Evolutionary conservation across 37 sponge, comb jelly and placozoan genomes (phyloP), one percentile per base, ranked within the genome.

Genomic region (Hormiphora californensis): DNA sequence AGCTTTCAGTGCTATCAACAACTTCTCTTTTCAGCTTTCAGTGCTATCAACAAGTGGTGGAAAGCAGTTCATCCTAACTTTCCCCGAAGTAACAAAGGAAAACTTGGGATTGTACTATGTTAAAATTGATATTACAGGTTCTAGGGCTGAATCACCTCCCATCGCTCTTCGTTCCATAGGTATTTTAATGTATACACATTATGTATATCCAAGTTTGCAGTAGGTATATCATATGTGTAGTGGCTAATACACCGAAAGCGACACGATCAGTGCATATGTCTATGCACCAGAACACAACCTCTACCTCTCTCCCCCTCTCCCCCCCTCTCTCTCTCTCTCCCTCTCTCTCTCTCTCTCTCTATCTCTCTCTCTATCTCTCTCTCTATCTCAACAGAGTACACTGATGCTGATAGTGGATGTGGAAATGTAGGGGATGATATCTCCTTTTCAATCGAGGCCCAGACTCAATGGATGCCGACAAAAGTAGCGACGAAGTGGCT

Each of bases 161-260:
- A 57, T 57, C n/a, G 61, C 61, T 57, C 61, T 57, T 57, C 61
- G 61, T 4, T 28, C 27, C 61, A 12, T 57, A 28, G 61, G 61
- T 57, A 17, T 9, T 49, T 49, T 49, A 17, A 49, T 49, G 9
- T 9, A 49, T 17, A 9, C 12, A 17, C 53, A 49, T 49, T 49
- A 15, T 49, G 9, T 49, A 49, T 49, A 9, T 9, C 53, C 15
- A 49, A n/a, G n/a, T n/a, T n/a, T n/a, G n/a, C n/a, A n/a, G n/a
- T n/a, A n/a, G n/a, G n/a, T n/a, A n/a, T n/a, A n/a, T n/a, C n/a
- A n/a, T n/a, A n/a, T n/a, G n/a, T n/a, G n/a, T n/a, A n/a, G n/a
- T n/a, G n/a, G n/a, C n/a, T n/a, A n/a, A n/a, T n/a, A n/a, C n/a
- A n/a, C n/a, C n/a, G n/a, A n/a, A n/a, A n/a, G n/a, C n/a, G n/a